These are phyloP conservation scores for Polyodon spathula DNA, from an alignment of 2,113 vertebrate species.

Conservation along the genomic window DNA sequence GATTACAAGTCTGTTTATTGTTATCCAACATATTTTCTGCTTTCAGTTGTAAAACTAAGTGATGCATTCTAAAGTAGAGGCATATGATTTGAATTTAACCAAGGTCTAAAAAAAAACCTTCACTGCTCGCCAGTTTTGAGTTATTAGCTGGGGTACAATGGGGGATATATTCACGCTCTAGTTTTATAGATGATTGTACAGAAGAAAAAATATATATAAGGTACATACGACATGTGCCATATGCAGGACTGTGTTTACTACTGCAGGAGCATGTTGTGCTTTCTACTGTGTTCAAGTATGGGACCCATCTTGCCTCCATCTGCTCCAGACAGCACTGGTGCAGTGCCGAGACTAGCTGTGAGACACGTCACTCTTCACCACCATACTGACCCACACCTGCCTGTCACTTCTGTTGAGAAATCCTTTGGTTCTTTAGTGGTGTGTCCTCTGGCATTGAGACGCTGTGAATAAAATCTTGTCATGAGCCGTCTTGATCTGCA, in stretches of 20 bases:
- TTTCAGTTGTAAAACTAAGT: background rate
- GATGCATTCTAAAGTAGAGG: background rate
- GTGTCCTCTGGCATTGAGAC: constrained; percentile 33
- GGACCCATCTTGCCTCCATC: constrained; percentile 22
- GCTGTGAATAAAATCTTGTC: constrained; percentile 43
- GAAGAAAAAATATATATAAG: too few species aligned
- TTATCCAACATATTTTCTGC: too few species aligned
- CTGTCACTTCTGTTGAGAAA: constrained; percentile 44
- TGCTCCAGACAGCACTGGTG: constrained; percentile 28
- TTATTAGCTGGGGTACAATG: background rate
- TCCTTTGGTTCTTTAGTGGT: constrained; percentile 31
- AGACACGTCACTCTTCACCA: constrained; percentile 28
- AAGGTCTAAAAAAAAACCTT: background rate
- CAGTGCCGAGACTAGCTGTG: constrained; percentile 34
- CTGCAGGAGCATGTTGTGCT: constrained; percentile 3
- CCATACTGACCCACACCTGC: constrained; percentile 23
- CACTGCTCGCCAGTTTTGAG: background rate
- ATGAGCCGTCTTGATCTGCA: constrained; percentile 30
- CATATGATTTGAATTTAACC: background rate
- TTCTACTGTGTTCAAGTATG: constrained; percentile 17
- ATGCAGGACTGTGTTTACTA: too few species aligned
- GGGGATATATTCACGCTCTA: background rate
- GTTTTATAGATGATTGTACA: background rate
- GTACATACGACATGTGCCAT: too few species aligned
- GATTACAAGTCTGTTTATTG: too few species aligned